Evolutionary conservation across 2,888 invertebrate genomes (phyloP).

Genomic region (Caenorhabditis plicata): DNA sequence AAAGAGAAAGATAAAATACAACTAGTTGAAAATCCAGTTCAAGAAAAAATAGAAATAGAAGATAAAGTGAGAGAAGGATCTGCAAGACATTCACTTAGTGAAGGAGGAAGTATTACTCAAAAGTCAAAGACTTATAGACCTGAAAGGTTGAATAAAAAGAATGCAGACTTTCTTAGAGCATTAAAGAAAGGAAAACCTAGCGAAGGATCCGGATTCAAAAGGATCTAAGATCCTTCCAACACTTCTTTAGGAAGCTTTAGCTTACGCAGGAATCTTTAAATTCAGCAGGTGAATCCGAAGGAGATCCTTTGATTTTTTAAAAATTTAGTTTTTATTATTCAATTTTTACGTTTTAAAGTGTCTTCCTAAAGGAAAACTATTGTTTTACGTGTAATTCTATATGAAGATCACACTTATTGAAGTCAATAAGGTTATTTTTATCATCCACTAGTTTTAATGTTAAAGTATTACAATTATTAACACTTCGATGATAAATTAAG

Average conservation of each 20-base stretch:
- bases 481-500: slow-evolving; percentile 2
- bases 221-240: too few relatives aligned
- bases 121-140: slow-evolving; percentile 4
- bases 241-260: too few relatives aligned
- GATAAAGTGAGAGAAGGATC: not conserved
- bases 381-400: slow-evolving; percentile 16
- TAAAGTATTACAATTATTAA: slow-evolving; percentile 1
- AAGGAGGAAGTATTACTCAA: slow-evolving; percentile 6
- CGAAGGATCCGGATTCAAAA: slow-evolving; percentile 12
- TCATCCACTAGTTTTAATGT: slow-evolving; percentile 5
- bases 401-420: slow-evolving; percentile 3
- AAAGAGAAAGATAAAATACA: slow-evolving; percentile 27
- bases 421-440: slow-evolving; percentile 1
- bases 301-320: too few relatives aligned
- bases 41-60: slow-evolving; percentile 10
- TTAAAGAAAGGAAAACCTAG: slow-evolving; percentile 6
- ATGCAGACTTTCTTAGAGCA: slow-evolving; percentile 7
- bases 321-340: slow-evolving; percentile 1
- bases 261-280: too few relatives aligned
- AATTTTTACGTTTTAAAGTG: too few relatives aligned
- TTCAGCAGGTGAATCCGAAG: too few relatives aligned
- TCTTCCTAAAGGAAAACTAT: too few relatives aligned
- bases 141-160: slow-evolving; percentile 3
- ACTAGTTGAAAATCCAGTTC: slow-evolving; percentile 4
- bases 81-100: slow-evolving; percentile 8